A percentile compares a stretch with the other conserved stretches of the same genome.
Conservation (phyloP, 2,797 vertebrate species). For the Pagetopsis macropterus region DNA sequence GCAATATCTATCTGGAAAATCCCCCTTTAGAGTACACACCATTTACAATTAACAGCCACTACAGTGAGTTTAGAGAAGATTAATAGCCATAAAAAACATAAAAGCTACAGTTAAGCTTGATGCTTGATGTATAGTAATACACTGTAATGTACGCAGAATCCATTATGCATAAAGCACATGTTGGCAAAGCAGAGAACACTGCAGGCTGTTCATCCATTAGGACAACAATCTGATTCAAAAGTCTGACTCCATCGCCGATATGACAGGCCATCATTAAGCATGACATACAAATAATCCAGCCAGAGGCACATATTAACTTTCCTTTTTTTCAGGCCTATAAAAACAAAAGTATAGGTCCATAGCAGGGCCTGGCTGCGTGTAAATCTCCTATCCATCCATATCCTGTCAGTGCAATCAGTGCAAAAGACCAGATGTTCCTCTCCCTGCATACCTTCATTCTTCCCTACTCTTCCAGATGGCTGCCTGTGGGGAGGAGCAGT, state of each 20-base stretch:
- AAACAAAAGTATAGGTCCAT: slow-evolving; percentile 55
- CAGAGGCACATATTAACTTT: slow-evolving; percentile 36
- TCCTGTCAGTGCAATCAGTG: slow-evolving; percentile 50
- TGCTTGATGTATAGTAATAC: slow-evolving; percentile 14
- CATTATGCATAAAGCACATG: slow-evolving; percentile 34
- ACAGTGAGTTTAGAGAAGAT: slow-evolving; percentile 38
- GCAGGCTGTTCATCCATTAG: slow-evolving; percentile 20
- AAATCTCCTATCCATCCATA: slow-evolving; percentile 62
- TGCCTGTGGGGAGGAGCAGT: slow-evolving; percentile 59
- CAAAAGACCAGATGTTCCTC: slow-evolving; percentile 75
- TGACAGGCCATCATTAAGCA: slow-evolving; percentile 32
- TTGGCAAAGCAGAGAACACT: slow-evolving; percentile 10
- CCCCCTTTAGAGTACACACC: slow-evolving; percentile 13
- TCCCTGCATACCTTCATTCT: slow-evolving; percentile 65
- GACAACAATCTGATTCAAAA: slow-evolving; percentile 27
- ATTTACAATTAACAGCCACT: slow-evolving; percentile 30
- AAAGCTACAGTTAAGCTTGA: slow-evolving; percentile 45
- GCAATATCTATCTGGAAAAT: slow-evolving; percentile 36
- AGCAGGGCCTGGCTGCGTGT: slow-evolving; percentile 39
- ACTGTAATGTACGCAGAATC: slow-evolving; percentile 18
- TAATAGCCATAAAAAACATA: slow-evolving; percentile 37
- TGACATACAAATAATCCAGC: slow-evolving; percentile 43
- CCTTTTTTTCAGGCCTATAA: slow-evolving; percentile 37
- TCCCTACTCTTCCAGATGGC: slow-evolving; percentile 71
- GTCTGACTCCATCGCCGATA: slow-evolving; percentile 33